A percentile compares a stretch with the other conserved stretches of the same genome.
These are phyloP conservation scores for Chiloscyllium plagiosum DNA, from an alignment of 2,113 vertebrate species.

Conservation along the genomic window DNA sequence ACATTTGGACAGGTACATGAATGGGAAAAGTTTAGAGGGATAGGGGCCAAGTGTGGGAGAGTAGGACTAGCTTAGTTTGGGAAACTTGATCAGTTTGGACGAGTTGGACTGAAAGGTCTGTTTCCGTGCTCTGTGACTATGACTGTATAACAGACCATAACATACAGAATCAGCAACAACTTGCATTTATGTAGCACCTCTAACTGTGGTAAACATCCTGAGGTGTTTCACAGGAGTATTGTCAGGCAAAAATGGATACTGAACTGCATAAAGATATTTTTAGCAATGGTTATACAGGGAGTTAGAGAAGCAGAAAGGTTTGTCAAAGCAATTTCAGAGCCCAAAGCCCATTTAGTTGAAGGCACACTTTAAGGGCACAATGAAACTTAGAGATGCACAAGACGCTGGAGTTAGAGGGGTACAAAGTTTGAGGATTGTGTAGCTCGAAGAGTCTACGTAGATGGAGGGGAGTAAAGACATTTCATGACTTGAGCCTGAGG, in stretches of 20 bases:
- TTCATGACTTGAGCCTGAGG: not conserved
- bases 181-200: not conserved
- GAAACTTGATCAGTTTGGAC: too few relatives aligned
- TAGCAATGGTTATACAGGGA: not conserved
- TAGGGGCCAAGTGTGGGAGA: too few relatives aligned
- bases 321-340: not conserved
- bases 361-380: not conserved
- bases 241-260: not conserved
- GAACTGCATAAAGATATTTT: not conserved
- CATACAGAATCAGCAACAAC: not conserved
- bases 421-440: not conserved
- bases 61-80: too few relatives aligned
- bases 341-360: not conserved
- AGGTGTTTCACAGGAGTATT: not conserved
- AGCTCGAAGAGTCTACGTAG: not conserved
- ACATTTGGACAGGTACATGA: too few relatives aligned
- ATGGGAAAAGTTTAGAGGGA: too few relatives aligned
- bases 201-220: not conserved
- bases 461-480: too few relatives aligned
- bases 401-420: not conserved
- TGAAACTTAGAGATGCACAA: not conserved
- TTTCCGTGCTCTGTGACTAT: too few relatives aligned
- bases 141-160: too few relatives aligned
- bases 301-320: not conserved
- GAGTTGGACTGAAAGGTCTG: too few relatives aligned